These are phyloP conservation scores for Nomada fabriciana DNA, from an alignment of 2,888 invertebrate genomes.

Conservation along the genomic window DNA sequence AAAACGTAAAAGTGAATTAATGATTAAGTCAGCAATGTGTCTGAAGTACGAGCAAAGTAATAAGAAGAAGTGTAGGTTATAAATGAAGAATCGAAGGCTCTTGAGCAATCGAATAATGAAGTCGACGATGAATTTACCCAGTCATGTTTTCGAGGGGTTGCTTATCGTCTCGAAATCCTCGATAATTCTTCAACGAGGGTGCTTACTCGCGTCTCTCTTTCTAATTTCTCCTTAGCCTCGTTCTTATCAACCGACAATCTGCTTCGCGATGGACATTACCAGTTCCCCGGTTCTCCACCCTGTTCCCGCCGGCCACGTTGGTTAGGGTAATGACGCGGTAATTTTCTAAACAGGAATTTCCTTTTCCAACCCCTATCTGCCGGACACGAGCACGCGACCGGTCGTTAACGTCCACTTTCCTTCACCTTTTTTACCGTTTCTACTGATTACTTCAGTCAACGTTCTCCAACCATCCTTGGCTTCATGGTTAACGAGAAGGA, in stretches of 20 bases:
- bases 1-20: slow-evolving; percentile 41
- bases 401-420: slow-evolving; percentile 73
- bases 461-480: slow-evolving; percentile 23
- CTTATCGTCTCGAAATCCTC: slow-evolving; percentile 68
- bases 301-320: slow-evolving; percentile 31
- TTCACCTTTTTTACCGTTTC: slow-evolving; percentile 50
- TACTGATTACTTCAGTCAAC: slow-evolving; percentile 27
- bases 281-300: slow-evolving; percentile 20
- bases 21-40: slow-evolving; percentile 31
- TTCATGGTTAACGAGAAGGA: slow-evolving; percentile 18
- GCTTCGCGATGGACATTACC: slow-evolving; percentile 66
- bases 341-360: slow-evolving; percentile 83
- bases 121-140: slow-evolving; percentile 68
- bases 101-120: slow-evolving; percentile 66
- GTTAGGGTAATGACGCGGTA: slow-evolving; percentile 79
- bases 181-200: slow-evolving; percentile 63
- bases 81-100: slow-evolving; percentile 65
- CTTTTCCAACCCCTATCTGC: slow-evolving; percentile 73
- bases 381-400: slow-evolving; percentile 75
- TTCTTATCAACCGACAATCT: slow-evolving; percentile 67
- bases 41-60: slow-evolving; percentile 31
- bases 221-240: slow-evolving; percentile 69
- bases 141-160: slow-evolving; percentile 70
- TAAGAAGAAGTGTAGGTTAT: slow-evolving; percentile 44
- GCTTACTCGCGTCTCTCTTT: slow-evolving; percentile 47